phyloP scores from a whole-genome alignment of 2,888 invertebrate species.

The Merodon equestris region DNA sequence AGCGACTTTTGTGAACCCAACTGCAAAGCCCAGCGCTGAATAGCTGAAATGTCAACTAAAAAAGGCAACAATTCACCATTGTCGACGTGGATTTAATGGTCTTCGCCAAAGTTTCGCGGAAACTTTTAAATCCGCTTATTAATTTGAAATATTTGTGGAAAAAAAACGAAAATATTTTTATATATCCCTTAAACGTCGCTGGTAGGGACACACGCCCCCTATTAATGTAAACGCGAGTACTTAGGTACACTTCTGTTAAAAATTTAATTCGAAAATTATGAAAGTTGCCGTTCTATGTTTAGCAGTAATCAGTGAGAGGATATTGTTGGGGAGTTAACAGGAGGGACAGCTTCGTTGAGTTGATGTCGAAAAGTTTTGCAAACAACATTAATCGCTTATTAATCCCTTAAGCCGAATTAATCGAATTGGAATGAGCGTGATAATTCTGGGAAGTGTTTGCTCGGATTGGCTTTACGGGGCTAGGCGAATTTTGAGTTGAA shows the following conservation, averaged over 20 bases:
- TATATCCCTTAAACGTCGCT: no score
- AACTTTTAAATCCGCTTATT: conserved; percentile 65
- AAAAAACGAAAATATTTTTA: conserved; percentile 25
- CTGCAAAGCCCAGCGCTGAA: conserved; percentile 12
- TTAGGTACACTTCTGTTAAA: conserved; percentile 40
- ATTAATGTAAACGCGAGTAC: background rate
- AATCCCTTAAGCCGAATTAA: conserved; percentile 62
- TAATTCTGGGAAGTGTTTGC: conserved; percentile 21
- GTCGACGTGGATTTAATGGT: conserved; percentile 42
- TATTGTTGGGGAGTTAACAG: conserved; percentile 48
- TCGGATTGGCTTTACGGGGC: no score
- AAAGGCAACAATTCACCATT: conserved; percentile 46
- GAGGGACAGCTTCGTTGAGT: conserved; percentile 10
- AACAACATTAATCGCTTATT: conserved; percentile 55
- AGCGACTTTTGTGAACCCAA: conserved; percentile 3
- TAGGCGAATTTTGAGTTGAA: no score
- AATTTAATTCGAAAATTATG: conserved; percentile 54
- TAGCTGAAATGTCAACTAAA: conserved; percentile 36
- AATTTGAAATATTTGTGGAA: conserved; percentile 30
- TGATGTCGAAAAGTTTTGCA: conserved; percentile 9
- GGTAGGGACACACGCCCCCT: background rate
- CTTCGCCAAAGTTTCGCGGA: conserved; percentile 36
- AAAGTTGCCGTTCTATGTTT: conserved; percentile 52
- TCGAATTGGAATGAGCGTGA: conserved; percentile 41
- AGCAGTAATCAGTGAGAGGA: conserved; percentile 39